Percentiles rank a stretch among this genome's conserved stretches.
phyloP scores from a whole-genome alignment of 1,140 invertebrate genomes.

The Tetramorium alpestre region DNA sequence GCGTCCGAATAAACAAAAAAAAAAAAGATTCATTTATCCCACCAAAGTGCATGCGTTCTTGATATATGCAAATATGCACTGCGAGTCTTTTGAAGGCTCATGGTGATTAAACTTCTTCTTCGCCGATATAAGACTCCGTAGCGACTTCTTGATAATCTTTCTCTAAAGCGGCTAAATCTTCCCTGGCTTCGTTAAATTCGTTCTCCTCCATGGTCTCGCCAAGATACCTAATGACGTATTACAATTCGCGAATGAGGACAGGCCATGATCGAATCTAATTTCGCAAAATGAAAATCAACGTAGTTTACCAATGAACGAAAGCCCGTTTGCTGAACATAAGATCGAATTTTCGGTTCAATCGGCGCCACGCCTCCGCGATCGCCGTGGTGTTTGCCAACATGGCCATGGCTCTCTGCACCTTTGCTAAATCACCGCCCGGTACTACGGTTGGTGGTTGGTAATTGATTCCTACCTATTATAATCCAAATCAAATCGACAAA shows the following conservation, averaged over 20 bases:
- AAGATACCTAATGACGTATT: constrained; percentile 85
- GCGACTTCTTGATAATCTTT: constrained; percentile 85
- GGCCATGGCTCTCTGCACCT: constrained; percentile 94
- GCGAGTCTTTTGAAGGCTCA: neutral
- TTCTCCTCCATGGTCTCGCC: constrained; percentile 91
- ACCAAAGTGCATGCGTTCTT: constrained; percentile 8
- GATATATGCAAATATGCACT: neutral
- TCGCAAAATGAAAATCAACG: neutral
- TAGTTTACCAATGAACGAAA: constrained; percentile 87
- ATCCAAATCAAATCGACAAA: neutral
- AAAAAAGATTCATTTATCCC: constrained; percentile 46
- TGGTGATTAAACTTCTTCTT: constrained; percentile 55
- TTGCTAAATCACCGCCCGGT: constrained; percentile 93
- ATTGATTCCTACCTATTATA: constrained; percentile 89
- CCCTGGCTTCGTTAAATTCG: constrained; percentile 90
- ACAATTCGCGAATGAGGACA: neutral
- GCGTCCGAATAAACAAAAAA: neutral
- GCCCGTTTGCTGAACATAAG: constrained; percentile 88
- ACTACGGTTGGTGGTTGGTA: constrained; percentile 94
- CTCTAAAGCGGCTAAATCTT: constrained; percentile 88
- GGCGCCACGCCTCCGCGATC: constrained; percentile 94
- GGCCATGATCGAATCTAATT: neutral
- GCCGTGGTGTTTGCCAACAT: constrained; percentile 95
- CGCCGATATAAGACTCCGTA: constrained; percentile 78
- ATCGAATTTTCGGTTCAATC: constrained; percentile 88